Evolutionary conservation across 2,888 invertebrate genomes (phyloP).

Genomic region (Ctenicera cuprea): DNA sequence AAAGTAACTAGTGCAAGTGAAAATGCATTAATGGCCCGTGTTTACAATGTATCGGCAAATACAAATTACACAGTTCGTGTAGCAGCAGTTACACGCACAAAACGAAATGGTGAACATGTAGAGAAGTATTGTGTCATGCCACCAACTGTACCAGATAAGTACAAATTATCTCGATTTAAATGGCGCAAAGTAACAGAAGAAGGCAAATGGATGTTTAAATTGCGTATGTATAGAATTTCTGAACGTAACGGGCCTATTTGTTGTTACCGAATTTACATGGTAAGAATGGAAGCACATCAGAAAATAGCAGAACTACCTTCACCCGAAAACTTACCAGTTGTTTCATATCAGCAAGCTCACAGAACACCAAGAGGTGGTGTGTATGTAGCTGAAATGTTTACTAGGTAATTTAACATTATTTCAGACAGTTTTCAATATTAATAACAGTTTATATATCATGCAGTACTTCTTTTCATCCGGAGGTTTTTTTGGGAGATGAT

Average conservation of each 20-base stretch:
- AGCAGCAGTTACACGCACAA: constrained; percentile 85
- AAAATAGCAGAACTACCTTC: constrained; percentile 80
- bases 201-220: constrained; percentile 83
- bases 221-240: constrained; percentile 84
- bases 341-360: constrained; percentile 85
- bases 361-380: constrained; percentile 82
- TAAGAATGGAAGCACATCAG: constrained; percentile 79
- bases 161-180: constrained; percentile 76
- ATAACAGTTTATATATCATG: constrained; percentile 2
- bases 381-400: constrained; percentile 90
- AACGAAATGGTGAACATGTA: constrained; percentile 82
- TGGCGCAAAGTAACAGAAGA: constrained; percentile 80
- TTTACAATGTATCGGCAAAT: constrained; percentile 85
- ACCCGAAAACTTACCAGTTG: constrained; percentile 82
- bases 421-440: neutral
- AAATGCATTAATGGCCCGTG: constrained; percentile 73
- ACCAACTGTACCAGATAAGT: constrained; percentile 81
- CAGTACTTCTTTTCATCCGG: constrained; percentile 78
- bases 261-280: constrained; percentile 88
- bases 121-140: constrained; percentile 81
- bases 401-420: constrained; percentile 74
- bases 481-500: constrained; percentile 85
- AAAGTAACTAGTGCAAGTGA: constrained; percentile 77
- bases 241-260: constrained; percentile 93
- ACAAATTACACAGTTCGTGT: constrained; percentile 88